phyloP scores from a whole-genome alignment of 1,140 invertebrate species.

The Alviniconcha marisindica region DNA sequence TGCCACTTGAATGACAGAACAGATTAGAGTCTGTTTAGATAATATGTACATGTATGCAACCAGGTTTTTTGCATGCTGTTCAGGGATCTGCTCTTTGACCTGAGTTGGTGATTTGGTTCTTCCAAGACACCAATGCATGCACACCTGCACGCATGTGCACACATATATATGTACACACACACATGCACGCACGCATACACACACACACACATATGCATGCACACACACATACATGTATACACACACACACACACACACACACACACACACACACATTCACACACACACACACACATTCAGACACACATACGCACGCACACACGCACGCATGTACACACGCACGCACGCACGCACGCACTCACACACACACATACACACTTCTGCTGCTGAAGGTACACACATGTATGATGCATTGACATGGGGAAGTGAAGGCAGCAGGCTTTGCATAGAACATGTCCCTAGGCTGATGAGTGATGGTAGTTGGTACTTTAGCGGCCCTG shows the following conservation, averaged over 20 bases:
- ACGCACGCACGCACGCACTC: background rate
- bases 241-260: conserved; percentile 17
- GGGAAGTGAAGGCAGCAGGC: too few relatives aligned
- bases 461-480: too few relatives aligned
- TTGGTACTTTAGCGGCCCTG: too few relatives aligned
- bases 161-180: background rate
- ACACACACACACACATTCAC: background rate
- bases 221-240: background rate
- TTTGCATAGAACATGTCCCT: too few relatives aligned
- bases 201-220: background rate
- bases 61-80: too few relatives aligned
- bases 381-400: too few relatives aligned
- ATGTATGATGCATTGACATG: too few relatives aligned
- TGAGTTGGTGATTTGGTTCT: too few relatives aligned
- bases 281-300: background rate
- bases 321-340: background rate
- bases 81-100: too few relatives aligned
- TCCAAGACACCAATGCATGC: background rate
- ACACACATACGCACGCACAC: conserved; percentile 1
- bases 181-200: background rate
- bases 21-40: too few relatives aligned
- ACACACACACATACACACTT: background rate
- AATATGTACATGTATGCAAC: too few relatives aligned
- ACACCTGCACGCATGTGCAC: background rate
- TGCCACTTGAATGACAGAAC: too few relatives aligned